Percentiles rank a stretch among this genome's conserved stretches.
Evolutionary conservation across 2,797 vertebrate genomes (phyloP).

Genomic region (Sandelia bainsii): DNA sequence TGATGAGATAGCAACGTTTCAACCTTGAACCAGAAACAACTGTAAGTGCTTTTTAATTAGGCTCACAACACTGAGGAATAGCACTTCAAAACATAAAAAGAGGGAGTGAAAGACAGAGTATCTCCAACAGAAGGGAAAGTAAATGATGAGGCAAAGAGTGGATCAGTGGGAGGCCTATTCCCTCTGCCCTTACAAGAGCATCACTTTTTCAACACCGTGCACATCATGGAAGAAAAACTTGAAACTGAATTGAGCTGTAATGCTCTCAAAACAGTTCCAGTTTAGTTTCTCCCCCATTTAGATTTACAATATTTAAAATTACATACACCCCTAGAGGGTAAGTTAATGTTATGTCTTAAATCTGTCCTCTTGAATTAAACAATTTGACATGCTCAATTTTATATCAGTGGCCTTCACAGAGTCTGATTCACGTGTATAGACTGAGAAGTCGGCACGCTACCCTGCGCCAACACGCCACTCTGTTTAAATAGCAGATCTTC

Average conservation of each 20-base stretch:
- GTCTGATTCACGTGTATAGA: conserved; percentile 61
- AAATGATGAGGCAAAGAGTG: conserved; percentile 59
- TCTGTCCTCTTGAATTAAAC: conserved; percentile 58
- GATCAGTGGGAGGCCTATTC: conserved; percentile 59
- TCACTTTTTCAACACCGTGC: conserved; percentile 53
- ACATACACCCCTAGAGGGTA: conserved; percentile 45
- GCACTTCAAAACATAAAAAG: conserved; percentile 66
- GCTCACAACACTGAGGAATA: conserved; percentile 66
- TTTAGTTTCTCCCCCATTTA: conserved; percentile 58
- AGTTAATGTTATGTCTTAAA: conserved; percentile 41
- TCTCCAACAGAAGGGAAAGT: conserved; percentile 47
- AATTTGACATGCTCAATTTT: conserved; percentile 59
- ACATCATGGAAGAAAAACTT: conserved; percentile 44
- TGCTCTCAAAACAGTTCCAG: conserved; percentile 49
- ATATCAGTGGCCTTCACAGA: conserved; percentile 41
- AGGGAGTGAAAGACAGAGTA: conserved; percentile 37
- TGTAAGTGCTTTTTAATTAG: conserved; percentile 79
- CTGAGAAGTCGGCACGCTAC: conserved; percentile 54
- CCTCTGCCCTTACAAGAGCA: conserved; percentile 56
- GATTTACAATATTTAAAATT: conserved; percentile 68
- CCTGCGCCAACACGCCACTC: conserved; percentile 68
- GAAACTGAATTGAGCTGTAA: conserved; percentile 45
- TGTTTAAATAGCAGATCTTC: conserved; percentile 79
- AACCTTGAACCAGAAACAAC: conserved; percentile 76
- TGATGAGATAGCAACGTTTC: conserved; percentile 68